Evolutionary conservation across 2,888 invertebrate genomes (phyloP).

Genomic region (Polyploca ridens): DNA sequence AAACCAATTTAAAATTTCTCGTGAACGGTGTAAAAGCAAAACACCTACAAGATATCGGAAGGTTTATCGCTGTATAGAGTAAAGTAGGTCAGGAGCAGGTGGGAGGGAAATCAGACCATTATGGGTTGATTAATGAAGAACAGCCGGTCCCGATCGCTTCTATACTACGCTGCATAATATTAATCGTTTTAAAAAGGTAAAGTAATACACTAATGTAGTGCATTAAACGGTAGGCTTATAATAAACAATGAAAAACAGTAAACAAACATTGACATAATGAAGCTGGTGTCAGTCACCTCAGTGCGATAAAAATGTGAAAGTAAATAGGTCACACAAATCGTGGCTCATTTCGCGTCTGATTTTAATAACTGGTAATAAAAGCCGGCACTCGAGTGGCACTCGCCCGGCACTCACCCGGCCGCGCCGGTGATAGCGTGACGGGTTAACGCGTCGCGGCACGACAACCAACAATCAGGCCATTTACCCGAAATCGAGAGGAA

Average conservation of each 20-base stretch:
- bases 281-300: not conserved
- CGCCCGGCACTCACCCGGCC: not conserved
- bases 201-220: not conserved
- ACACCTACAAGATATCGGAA: not conserved
- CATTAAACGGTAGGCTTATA: not conserved
- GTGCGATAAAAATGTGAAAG: not conserved
- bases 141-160: not conserved
- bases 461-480: slow-evolving; percentile 27
- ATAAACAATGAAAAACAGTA: not conserved
- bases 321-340: not conserved
- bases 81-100: slow-evolving; percentile 8
- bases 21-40: not conserved
- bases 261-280: not conserved
- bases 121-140: slow-evolving; percentile 4
- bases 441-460: slow-evolving; percentile 24
- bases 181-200: not conserved
- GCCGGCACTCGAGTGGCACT: slow-evolving; percentile 11
- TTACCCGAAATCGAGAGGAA: slow-evolving; percentile 27
- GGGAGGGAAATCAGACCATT: slow-evolving; percentile 8
- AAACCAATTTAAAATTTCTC: not conserved
- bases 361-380: not conserved
- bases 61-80: not conserved
- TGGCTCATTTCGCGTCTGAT: slow-evolving; percentile 6
- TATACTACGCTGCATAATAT: not conserved
- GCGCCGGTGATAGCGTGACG: slow-evolving; percentile 17